Evolutionary conservation across 2,113 vertebrate genomes (phyloP).

Genomic region (Mystacornis crossleyi): DNA sequence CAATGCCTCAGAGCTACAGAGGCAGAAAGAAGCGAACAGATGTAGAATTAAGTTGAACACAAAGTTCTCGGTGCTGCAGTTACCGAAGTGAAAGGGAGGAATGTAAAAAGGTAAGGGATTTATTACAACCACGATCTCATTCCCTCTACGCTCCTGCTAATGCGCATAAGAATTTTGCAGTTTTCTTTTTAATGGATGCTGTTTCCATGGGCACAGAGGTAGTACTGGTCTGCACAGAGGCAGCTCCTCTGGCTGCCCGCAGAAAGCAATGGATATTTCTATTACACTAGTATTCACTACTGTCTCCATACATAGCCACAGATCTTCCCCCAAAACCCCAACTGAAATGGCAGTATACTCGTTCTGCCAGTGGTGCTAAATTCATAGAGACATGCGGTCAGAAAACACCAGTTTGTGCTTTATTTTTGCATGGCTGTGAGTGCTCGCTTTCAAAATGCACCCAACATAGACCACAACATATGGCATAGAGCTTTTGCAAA

Average conservation of each 20-base stretch:
- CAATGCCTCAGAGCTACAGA: background rate
- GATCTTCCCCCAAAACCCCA: background rate
- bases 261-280: background rate
- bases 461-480: background rate
- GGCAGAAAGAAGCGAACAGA: slow-evolving; percentile 6
- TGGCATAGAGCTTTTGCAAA: background rate
- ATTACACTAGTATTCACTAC: background rate
- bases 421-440: background rate
- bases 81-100: background rate
- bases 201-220: slow-evolving; percentile 60
- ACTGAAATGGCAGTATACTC: background rate
- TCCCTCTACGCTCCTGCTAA: background rate
- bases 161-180: background rate
- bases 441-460: background rate
- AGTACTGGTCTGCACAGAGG: background rate
- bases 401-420: background rate
- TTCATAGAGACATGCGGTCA: background rate
- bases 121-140: background rate
- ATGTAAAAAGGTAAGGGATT: slow-evolving; percentile 22
- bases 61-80: background rate
- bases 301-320: background rate
- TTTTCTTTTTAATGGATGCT: background rate
- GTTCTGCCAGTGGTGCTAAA: background rate
- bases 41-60: background rate
- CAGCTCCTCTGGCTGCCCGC: background rate